Evolutionary conservation across 1,140 invertebrate genomes (phyloP).

Genomic region (Oreohelix idahoensis): DNA sequence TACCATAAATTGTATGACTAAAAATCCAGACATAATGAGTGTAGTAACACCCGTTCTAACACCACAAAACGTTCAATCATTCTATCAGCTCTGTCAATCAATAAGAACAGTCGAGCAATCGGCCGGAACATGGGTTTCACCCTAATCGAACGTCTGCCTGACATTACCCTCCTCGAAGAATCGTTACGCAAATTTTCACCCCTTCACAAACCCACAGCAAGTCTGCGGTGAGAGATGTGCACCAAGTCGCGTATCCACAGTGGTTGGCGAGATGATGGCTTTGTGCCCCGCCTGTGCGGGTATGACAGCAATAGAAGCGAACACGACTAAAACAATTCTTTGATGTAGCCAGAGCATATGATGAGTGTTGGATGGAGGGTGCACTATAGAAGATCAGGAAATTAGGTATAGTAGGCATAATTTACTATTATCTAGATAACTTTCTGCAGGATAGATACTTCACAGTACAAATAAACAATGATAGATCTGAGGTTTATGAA

Average conservation of each 20-base stretch:
- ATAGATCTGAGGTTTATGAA: too few relatives aligned
- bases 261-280: not conserved
- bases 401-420: too few relatives aligned
- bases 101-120: conserved; percentile 2
- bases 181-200: conserved; percentile 3
- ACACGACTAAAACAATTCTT: too few relatives aligned
- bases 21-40: not conserved
- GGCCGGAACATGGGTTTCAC: conserved; percentile 6
- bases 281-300: too few relatives aligned
- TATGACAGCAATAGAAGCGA: too few relatives aligned
- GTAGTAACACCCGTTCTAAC: not conserved
- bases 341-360: too few relatives aligned
- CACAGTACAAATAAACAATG: too few relatives aligned
- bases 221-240: not conserved
- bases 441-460: too few relatives aligned
- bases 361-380: too few relatives aligned
- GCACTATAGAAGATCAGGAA: too few relatives aligned
- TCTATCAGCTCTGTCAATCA: conserved; percentile 3
- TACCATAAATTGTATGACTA: too few relatives aligned
- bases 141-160: conserved; percentile 1
- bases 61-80: not conserved
- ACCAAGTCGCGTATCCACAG: not conserved
- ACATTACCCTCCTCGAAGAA: not conserved
- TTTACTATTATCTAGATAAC: too few relatives aligned
- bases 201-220: not conserved